Conservation (phyloP, 1,140 invertebrate genomes). For the Drosophila pectinifera region DNA sequence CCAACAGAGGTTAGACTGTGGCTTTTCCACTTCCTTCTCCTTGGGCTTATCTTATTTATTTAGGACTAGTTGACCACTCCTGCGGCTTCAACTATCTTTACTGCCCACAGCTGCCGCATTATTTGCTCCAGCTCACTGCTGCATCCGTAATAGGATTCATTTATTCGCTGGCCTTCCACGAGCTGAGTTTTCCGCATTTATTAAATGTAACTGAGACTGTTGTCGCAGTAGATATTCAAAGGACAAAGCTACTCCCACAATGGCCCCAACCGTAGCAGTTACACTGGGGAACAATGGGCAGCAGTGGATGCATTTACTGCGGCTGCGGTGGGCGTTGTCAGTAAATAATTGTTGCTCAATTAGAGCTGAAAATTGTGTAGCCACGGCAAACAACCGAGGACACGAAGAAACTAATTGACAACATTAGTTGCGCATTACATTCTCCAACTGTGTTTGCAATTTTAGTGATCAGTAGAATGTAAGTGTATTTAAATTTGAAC, state of each 20-base stretch:
- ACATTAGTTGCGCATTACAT: background rate
- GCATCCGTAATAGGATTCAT: conserved; percentile 29
- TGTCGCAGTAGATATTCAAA: conserved; percentile 14
- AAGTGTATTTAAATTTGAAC: too few relatives aligned
- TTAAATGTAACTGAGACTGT: conserved; percentile 33
- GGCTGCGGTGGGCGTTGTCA: conserved; percentile 16
- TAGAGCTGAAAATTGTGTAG: conserved; percentile 12
- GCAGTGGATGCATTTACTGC: conserved; percentile 24
- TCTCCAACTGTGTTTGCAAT: background rate
- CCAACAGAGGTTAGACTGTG: background rate
- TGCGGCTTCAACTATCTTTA: conserved; percentile 32
- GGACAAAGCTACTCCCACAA: conserved; percentile 24
- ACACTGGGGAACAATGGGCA: conserved; percentile 18
- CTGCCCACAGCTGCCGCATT: conserved; percentile 29
- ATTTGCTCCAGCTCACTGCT: conserved; percentile 12
- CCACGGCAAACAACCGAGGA: background rate
- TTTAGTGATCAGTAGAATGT: too few relatives aligned
- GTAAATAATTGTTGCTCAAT: conserved; percentile 35
- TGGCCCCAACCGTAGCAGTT: conserved; percentile 17
- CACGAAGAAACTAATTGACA: background rate
- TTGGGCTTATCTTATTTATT: conserved; percentile 21
- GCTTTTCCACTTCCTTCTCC: background rate
- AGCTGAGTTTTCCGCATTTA: conserved; percentile 18
- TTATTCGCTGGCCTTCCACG: conserved; percentile 4
- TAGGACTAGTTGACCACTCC: conserved; percentile 30